Percentiles rank a stretch among this genome's conserved stretches.
These are phyloP conservation scores for Cyprinodon tularosa DNA, from an alignment of 2,113 vertebrate genomes.

Conservation along the genomic window DNA sequence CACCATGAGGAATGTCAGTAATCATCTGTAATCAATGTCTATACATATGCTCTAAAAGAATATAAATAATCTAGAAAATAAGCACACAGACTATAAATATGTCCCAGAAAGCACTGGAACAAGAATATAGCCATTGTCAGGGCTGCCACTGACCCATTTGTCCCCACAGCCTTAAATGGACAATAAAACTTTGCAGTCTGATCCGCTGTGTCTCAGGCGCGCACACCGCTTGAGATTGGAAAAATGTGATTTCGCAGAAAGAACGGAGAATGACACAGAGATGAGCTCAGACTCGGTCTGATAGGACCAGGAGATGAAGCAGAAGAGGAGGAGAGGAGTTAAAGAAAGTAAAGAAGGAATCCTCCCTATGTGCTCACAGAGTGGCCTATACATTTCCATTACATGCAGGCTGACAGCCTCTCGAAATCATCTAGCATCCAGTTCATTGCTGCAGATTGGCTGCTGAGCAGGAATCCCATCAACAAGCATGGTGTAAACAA, in stretches of 20 bases:
- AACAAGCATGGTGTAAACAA: constrained; percentile 38
- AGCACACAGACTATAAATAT: background rate
- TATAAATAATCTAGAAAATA: background rate
- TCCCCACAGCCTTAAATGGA: constrained; percentile 24
- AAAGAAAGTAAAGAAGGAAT: background rate
- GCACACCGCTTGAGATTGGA: constrained; percentile 19
- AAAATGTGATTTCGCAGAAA: constrained; percentile 28
- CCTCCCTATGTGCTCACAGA: constrained; percentile 18
- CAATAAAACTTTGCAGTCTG: constrained; percentile 38
- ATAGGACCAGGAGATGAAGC: constrained; percentile 7
- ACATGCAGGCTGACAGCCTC: constrained; percentile 58
- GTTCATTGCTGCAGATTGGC: constrained; percentile 55
- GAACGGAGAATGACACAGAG: constrained; percentile 35
- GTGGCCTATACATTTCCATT: constrained; percentile 59
- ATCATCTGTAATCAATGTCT: background rate
- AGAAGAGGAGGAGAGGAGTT: background rate
- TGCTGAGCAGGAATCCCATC: constrained; percentile 46
- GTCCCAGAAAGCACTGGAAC: background rate
- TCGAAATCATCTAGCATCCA: constrained; percentile 47
- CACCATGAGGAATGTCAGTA: too few relatives aligned
- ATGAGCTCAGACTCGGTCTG: constrained; percentile 22
- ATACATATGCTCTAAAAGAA: background rate
- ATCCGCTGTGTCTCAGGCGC: background rate
- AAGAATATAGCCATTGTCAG: constrained; percentile 1
- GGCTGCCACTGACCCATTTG: background rate